A percentile compares a stretch with the other conserved stretches of the same genome.
phyloP scores from a whole-genome alignment of 1,140 invertebrate genomes.

The Cotesia chilonis region DNA sequence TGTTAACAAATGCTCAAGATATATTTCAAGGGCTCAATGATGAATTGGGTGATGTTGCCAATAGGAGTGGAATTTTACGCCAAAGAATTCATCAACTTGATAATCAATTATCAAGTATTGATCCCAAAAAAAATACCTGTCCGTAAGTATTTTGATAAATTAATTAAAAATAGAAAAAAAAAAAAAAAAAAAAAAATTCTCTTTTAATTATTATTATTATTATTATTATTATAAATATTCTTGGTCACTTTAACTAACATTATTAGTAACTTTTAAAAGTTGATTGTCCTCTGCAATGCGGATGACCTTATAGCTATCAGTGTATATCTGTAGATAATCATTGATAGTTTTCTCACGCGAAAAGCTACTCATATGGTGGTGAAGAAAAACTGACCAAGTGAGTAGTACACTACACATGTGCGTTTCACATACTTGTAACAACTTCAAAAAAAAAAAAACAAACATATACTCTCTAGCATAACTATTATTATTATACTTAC shows the following conservation, averaged over 20 bases:
- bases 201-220: too few species aligned
- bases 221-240: too few species aligned
- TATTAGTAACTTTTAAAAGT: too few species aligned
- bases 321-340: constrained; percentile 3
- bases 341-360: constrained; percentile 5
- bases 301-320: too few species aligned
- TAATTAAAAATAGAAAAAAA: not conserved
- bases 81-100: constrained; percentile 62
- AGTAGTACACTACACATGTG: constrained; percentile 2
- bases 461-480: too few species aligned
- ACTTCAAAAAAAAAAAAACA: too few species aligned
- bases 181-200: not conserved
- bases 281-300: too few species aligned
- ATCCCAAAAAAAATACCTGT: constrained; percentile 70
- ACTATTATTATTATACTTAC: too few species aligned
- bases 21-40: constrained; percentile 67
- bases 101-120: constrained; percentile 56
- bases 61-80: constrained; percentile 63
- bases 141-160: constrained; percentile 63
- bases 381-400: constrained; percentile 20
- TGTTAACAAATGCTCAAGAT: constrained; percentile 67
- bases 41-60: constrained; percentile 65
- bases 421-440: not conserved
- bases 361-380: too few species aligned
- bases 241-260: too few species aligned